phyloP scores from a whole-genome alignment of 2,888 invertebrate genomes.

The Meliscaeva auricollis region DNA sequence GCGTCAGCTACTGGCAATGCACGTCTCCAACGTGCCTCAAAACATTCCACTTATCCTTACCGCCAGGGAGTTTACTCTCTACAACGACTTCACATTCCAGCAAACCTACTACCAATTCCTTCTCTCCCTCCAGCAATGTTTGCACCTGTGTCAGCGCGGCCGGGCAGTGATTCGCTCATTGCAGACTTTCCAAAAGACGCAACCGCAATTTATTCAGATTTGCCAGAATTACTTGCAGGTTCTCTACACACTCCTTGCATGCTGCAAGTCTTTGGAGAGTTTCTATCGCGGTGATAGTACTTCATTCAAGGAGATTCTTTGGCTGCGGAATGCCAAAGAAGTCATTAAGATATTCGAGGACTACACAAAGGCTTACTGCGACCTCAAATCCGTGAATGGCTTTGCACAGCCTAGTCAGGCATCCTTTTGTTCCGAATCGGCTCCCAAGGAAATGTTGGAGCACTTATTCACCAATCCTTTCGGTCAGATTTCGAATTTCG shows the following conservation, averaged over 20 bases:
- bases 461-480: constrained; percentile 82
- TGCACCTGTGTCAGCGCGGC: constrained; percentile 76
- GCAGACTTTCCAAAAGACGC: constrained; percentile 68
- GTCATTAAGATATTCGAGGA: constrained; percentile 89
- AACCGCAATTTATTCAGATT: constrained; percentile 73
- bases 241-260: constrained; percentile 88
- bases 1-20: constrained; percentile 66
- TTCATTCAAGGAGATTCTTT: constrained; percentile 88
- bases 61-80: constrained; percentile 79
- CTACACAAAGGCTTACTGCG: constrained; percentile 89
- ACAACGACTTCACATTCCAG: constrained; percentile 80
- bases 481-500: constrained; percentile 79
- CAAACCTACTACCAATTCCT: constrained; percentile 79
- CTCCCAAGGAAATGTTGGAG: constrained; percentile 63
- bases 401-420: constrained; percentile 86
- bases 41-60: constrained; percentile 80
- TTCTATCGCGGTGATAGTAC: constrained; percentile 88
- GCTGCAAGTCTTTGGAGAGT: constrained; percentile 89
- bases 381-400: constrained; percentile 90
- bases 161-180: constrained; percentile 62
- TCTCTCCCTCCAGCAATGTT: constrained; percentile 80
- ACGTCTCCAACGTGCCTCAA: constrained; percentile 56
- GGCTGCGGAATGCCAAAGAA: constrained; percentile 89
- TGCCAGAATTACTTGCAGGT: constrained; percentile 89
- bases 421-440: not conserved